phyloP scores from a whole-genome alignment of 2,113 vertebrate genomes.

The Phrynosoma blainvillii region DNA sequence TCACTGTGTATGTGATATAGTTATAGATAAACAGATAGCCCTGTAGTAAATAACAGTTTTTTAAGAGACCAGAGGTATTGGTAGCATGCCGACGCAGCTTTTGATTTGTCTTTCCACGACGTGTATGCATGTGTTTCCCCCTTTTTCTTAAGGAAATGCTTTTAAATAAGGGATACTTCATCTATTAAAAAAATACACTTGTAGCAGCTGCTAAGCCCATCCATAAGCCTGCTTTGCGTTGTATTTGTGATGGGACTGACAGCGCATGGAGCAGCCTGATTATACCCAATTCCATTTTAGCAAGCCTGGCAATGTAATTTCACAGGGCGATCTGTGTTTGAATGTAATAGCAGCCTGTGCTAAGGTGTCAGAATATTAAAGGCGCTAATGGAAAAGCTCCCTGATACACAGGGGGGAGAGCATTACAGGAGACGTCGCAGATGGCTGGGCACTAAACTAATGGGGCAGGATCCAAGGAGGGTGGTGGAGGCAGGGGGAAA shows the following conservation, averaged over 20 bases:
- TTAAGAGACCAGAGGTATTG: slow-evolving; percentile 62
- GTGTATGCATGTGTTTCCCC: slow-evolving; percentile 45
- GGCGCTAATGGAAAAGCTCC: slow-evolving; percentile 99
- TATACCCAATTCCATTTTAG: slow-evolving; percentile 89
- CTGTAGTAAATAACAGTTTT: slow-evolving; percentile 74
- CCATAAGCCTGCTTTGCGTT: slow-evolving; percentile 81
- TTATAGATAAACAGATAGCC: slow-evolving; percentile 75
- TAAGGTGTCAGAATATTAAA: slow-evolving; percentile 98
- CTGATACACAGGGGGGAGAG: slow-evolving; percentile 92
- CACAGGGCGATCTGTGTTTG: slow-evolving; percentile 91
- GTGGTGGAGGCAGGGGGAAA: slow-evolving; percentile 61
- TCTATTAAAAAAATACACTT: slow-evolving; percentile 86
- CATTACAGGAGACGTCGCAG: slow-evolving; percentile 94
- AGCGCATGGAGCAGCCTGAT: slow-evolving; percentile 91
- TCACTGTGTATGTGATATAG: slow-evolving; percentile 61
- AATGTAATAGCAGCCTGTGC: slow-evolving; percentile 90
- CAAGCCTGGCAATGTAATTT: slow-evolving; percentile 86
- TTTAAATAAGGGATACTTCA: slow-evolving; percentile 84
- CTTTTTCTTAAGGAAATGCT: slow-evolving; percentile 76
- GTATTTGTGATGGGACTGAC: slow-evolving; percentile 87
- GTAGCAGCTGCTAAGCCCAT: slow-evolving; percentile 85
- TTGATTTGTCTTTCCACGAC: slow-evolving; percentile 69
- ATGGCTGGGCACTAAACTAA: slow-evolving; percentile 97
- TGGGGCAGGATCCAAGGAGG: slow-evolving; percentile 90
- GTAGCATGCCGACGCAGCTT: slow-evolving; percentile 72